These are phyloP conservation scores for Rhamnusium bicolor DNA, from an alignment of 2,888 invertebrate species.

Conservation along the genomic window DNA sequence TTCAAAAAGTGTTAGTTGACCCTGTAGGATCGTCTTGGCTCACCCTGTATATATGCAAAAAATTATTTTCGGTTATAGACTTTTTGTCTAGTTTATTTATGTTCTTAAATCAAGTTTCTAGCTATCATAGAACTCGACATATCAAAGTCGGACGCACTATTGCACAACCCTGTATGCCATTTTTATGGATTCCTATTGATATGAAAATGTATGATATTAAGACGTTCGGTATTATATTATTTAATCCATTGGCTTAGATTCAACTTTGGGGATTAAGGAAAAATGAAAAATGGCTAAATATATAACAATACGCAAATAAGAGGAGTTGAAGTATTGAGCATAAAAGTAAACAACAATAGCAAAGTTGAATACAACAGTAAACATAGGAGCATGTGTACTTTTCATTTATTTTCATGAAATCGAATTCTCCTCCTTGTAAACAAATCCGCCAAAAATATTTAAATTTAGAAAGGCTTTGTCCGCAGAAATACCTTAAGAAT, in stretches of 20 bases:
- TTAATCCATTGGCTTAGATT: background rate
- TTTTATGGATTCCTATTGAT: too few species aligned
- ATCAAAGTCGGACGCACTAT: too few species aligned
- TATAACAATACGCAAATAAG: background rate
- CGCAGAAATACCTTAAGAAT: slow-evolving; percentile 11
- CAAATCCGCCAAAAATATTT: slow-evolving; percentile 37
- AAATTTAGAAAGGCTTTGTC: slow-evolving; percentile 7
- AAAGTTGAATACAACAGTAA: slow-evolving; percentile 25
- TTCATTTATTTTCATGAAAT: slow-evolving; percentile 45
- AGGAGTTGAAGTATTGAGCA: slow-evolving; percentile 21
- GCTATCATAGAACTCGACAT: too few species aligned
- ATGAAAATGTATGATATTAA: too few species aligned
- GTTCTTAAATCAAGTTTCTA: too few species aligned
- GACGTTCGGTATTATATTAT: background rate
- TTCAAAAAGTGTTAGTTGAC: too few species aligned
- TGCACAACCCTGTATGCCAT: too few species aligned
- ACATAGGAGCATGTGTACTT: slow-evolving; percentile 28
- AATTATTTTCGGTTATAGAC: too few species aligned
- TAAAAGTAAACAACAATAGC: slow-evolving; percentile 36
- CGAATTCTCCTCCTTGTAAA: slow-evolving; percentile 30
- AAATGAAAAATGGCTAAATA: background rate
- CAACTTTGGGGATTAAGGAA: background rate
- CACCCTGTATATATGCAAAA: too few species aligned
- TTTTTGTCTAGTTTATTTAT: too few species aligned
- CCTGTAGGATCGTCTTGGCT: too few species aligned